Conservation (phyloP, 64 coral and sea anemone genomes). For the Stichodactyla mertensii region DNA sequence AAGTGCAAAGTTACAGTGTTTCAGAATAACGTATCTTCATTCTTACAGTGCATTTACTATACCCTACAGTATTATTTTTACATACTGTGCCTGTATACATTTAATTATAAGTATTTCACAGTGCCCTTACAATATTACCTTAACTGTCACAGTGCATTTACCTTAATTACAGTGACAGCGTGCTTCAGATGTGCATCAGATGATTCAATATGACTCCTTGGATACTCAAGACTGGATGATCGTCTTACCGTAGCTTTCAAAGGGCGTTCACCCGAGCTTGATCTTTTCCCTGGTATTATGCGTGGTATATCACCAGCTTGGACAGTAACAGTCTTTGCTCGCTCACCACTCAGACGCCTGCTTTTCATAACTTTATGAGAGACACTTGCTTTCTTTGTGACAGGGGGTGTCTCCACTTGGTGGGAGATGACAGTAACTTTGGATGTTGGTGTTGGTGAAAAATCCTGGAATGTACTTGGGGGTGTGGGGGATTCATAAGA, state of each 20-base stretch:
- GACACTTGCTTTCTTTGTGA: neutral
- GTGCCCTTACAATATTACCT: too few relatives aligned
- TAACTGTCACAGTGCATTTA: too few relatives aligned
- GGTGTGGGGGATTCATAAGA: neutral
- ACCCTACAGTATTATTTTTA: too few relatives aligned
- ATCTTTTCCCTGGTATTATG: neutral
- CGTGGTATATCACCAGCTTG: slow-evolving; percentile 33
- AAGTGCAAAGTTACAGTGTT: too few relatives aligned
- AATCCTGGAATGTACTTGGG: neutral
- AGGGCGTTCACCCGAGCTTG: slow-evolving; percentile 9
- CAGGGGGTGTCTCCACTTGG: neutral
- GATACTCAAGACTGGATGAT: slow-evolving; percentile 11
- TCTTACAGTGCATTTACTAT: too few relatives aligned
- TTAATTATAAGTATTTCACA: too few relatives aligned
- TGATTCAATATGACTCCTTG: slow-evolving; percentile 14
- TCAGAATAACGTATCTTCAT: too few relatives aligned
- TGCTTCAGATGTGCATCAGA: neutral
- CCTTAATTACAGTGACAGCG: slow-evolving; percentile 8
- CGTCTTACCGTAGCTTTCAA: slow-evolving; percentile 11
- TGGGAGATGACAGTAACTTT: neutral
- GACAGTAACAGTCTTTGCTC: slow-evolving; percentile 50
- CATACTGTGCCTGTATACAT: too few relatives aligned
- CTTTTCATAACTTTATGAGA: neutral
- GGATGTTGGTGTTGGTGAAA: slow-evolving; percentile 1
- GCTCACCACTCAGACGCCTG: slow-evolving; percentile 4